Evolutionary conservation across 2,113 vertebrate genomes (phyloP).

Genomic region (Caloenas nicobarica): DNA sequence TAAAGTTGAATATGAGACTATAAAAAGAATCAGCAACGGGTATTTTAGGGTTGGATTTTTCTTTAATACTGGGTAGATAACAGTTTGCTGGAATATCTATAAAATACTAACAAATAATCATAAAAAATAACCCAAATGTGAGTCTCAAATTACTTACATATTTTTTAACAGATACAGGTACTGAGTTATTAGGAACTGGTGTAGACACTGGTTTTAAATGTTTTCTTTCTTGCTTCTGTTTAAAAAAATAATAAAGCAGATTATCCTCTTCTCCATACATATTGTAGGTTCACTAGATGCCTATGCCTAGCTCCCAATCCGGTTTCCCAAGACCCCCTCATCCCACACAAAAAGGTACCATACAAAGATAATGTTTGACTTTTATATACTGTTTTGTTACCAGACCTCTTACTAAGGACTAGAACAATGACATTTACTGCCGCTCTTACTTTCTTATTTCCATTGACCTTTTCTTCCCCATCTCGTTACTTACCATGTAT

Average conservation of each 20-base stretch:
- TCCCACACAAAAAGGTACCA: constrained; percentile 73
- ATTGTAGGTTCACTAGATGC: constrained; percentile 74
- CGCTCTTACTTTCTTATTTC: background rate
- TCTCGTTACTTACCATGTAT: background rate
- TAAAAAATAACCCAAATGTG: background rate
- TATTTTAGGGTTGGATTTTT: background rate
- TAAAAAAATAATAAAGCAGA: constrained; percentile 69
- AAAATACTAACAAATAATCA: background rate
- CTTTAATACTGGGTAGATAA: background rate
- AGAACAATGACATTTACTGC: constrained; percentile 35
- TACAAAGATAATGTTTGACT: constrained; percentile 65
- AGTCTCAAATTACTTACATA: background rate
- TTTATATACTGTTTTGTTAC: constrained; percentile 64
- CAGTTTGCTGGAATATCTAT: background rate
- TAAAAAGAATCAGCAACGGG: background rate
- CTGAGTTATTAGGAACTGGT: constrained; percentile 3
- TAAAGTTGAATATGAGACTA: background rate
- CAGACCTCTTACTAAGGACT: constrained; percentile 36
- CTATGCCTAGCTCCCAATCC: constrained; percentile 71
- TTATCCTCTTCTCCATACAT: constrained; percentile 70
- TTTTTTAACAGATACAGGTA: background rate
- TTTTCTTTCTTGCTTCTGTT: constrained; percentile 64
- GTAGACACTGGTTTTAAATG: constrained; percentile 45
- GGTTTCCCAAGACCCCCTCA: constrained; percentile 74
- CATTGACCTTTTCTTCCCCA: background rate